Evolutionary conservation across 2,113 vertebrate species (phyloP).

Genomic region (Chunga burmeisteri): DNA sequence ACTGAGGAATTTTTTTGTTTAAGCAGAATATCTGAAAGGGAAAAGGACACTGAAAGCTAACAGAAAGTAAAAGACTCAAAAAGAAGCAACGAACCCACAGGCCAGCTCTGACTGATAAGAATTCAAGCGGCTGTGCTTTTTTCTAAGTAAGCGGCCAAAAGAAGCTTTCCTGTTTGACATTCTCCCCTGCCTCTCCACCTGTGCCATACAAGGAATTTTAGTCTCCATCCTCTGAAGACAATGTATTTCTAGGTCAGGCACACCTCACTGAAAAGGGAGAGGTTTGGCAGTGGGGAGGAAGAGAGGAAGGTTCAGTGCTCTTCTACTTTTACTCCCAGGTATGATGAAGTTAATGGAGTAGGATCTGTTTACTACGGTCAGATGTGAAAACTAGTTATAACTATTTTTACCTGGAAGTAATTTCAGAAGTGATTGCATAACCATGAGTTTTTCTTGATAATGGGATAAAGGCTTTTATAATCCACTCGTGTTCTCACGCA

Average conservation of each 20-base stretch:
- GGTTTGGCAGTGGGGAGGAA: neutral
- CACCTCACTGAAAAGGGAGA: neutral
- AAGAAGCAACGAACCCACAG: neutral
- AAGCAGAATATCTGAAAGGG: neutral
- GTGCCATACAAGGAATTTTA: neutral
- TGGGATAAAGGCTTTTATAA: neutral
- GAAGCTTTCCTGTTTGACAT: neutral
- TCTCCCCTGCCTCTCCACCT: neutral
- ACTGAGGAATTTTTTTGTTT: neutral
- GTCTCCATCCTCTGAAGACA: neutral
- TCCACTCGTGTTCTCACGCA: neutral
- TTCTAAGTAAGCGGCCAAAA: neutral
- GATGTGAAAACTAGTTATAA: neutral
- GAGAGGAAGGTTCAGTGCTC: neutral
- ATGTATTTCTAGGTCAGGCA: neutral
- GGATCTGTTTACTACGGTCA: neutral
- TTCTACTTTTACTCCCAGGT: neutral
- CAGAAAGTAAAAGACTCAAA: neutral
- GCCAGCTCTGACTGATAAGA: neutral
- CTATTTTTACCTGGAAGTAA: neutral
- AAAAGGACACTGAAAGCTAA: neutral
- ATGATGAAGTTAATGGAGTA: neutral
- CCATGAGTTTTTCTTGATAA: neutral
- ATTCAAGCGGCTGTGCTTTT: neutral
- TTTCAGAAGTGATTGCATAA: neutral